Conservation (phyloP, 2,113 vertebrate species). For the Nerophis ophidion region DNA sequence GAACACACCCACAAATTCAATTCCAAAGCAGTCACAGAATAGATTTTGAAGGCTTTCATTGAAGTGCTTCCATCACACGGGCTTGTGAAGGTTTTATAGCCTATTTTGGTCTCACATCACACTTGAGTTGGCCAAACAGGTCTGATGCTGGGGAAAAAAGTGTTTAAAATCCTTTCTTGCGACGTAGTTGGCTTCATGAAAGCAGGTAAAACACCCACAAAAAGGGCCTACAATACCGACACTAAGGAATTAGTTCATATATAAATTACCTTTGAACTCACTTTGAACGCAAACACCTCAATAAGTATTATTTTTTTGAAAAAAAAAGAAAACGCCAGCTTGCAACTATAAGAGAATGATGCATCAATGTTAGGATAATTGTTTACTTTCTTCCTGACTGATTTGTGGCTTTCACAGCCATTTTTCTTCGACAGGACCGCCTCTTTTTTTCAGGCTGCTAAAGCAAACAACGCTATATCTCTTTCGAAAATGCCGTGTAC, state of each 20-base stretch:
- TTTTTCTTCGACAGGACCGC: conserved; percentile 32
- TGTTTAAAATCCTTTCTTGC: too few species aligned
- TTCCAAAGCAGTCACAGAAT: conserved; percentile 1
- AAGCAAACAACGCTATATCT: conserved; percentile 51
- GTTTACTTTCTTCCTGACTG: conserved; percentile 55
- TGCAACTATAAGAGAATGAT: conserved; percentile 55
- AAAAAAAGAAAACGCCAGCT: conserved; percentile 44
- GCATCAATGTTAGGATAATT: conserved; percentile 53
- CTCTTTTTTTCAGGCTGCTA: conserved; percentile 37
- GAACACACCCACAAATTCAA: conserved; percentile 22
- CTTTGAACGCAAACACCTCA: conserved; percentile 53
- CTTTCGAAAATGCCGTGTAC: conserved; percentile 39
- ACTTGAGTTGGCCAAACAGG: conserved; percentile 33
- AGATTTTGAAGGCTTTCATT: conserved; percentile 11
- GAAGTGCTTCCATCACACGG: conserved; percentile 9
- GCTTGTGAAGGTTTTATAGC: conserved; percentile 52
- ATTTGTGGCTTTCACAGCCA: conserved; percentile 54
- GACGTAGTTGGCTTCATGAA: too few species aligned
- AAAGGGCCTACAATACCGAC: conserved; percentile 44
- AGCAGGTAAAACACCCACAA: conserved; percentile 33
- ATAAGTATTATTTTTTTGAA: conserved; percentile 56
- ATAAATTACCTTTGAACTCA: conserved; percentile 63
- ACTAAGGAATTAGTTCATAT: conserved; percentile 47
- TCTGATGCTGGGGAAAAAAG: neutral
- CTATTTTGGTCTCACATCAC: conserved; percentile 41